Evolutionary conservation across 2,797 vertebrate species (phyloP), one percentile per base, ranked within the genome.

Genomic region (Pampus argenteus): DNA sequence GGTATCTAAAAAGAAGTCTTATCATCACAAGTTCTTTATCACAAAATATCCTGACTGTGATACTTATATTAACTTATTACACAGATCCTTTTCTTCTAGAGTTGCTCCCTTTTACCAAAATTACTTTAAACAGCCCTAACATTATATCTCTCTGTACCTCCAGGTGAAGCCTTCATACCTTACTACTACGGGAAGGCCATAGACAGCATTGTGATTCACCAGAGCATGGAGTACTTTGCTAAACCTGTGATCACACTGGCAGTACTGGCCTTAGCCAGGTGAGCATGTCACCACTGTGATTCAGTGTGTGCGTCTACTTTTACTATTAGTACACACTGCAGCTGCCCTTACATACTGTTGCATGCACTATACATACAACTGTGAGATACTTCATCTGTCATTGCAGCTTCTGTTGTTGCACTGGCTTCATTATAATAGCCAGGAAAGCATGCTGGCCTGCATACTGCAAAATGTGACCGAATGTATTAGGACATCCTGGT

Each of bases 91-190:
- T 36, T 36, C 18, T 45, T 6, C 17, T 20, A 9, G 18, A 45
- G 7, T 18, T 49, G 20, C 11, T 49, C 48, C 22, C 5, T 40
- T 40, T 15, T 40, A 7, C 4, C 11, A 22, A 5, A 25, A 26
- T 20, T 23, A 4, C 40, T 15, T 11, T 26, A 36, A 1, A 5
- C 5, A 26, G 20, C 10, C 5, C 47, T 64, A 11, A 28, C 1
- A 13, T 14, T 18, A 1, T n/a, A 0, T 28, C 3, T 72, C 0
- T 42, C 2, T 44, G 29, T 17, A 22, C 57, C 7, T 34, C 2
- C 65, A 99, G 98, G 97, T 78, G 97, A 99, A 84, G 93, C 96
- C 36, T 97, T 98, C 80, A 96, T 97, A 44, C 98, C 98, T 0
- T 97, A 92, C 88, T 99, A 95, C 92, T 98, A 96, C 0, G 97